Evolutionary conservation across 2,797 vertebrate genomes (phyloP).

Genomic region (Enteromius radiatus): DNA sequence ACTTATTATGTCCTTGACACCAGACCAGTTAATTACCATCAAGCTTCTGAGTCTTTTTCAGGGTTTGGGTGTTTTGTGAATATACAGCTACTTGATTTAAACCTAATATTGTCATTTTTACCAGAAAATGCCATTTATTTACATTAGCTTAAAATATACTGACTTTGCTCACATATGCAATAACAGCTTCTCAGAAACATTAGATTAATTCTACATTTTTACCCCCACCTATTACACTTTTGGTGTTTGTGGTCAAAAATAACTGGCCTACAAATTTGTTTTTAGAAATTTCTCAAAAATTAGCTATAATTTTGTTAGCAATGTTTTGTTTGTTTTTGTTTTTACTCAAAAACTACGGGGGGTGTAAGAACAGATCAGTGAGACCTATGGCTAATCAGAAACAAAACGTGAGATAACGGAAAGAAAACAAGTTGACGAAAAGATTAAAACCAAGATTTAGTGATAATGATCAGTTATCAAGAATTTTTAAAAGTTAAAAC

Average conservation of each 20-base stretch:
- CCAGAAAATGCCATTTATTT: neutral
- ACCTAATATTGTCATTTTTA: neutral
- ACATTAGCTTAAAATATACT: neutral
- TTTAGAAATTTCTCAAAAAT: neutral
- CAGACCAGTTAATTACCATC: neutral
- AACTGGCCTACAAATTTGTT: neutral
- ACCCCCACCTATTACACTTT: no score
- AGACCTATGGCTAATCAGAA: neutral
- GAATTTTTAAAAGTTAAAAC: neutral
- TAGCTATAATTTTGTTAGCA: neutral
- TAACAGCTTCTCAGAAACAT: neutral
- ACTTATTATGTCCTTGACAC: constrained; percentile 21
- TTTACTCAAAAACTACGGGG: neutral
- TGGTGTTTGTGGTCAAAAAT: neutral
- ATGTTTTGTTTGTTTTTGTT: neutral
- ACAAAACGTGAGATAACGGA: neutral
- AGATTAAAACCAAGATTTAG: neutral
- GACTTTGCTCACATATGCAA: neutral
- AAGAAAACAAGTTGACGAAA: neutral
- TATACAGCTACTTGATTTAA: neutral
- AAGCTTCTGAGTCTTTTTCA: neutral
- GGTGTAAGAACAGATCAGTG: neutral
- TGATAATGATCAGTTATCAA: neutral
- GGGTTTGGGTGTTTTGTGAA: neutral
- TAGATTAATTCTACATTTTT: neutral